Evolutionary conservation across 1,140 invertebrate genomes (phyloP), one percentile per base, ranked within the genome.

Genomic region (Bombus polaris): DNA sequence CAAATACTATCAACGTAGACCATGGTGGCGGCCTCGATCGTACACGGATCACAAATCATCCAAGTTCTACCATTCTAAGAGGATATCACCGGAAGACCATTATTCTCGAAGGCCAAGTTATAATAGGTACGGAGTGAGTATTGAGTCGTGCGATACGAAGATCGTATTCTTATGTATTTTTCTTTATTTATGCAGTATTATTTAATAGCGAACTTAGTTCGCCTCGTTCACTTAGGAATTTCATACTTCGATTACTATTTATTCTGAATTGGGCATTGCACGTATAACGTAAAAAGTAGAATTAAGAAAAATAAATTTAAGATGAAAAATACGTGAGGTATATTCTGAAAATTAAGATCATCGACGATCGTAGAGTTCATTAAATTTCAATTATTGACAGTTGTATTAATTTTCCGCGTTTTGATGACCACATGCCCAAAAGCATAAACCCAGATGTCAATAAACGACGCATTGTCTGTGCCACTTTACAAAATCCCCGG

Each of bases 1-100:
- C 62, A 91, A 90, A 80, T 72, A 81, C 68, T 85, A 92, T 81
- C 78, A 81, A 81, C 86, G 57, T 6, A 90, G 85, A 53, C 77
- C 91, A 72, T 81, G 73, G 75, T 76, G 71, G 28, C 79, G 83
- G 32, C 75, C 84, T 37, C 83, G 87, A 81, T 91, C 88, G 87
- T 79, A 89, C 75, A 15, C 86, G 32, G 44, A 68, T 74, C 62
- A 85, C 13, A 86, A 85, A 80, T 72, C 78, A 53, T 80, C 74
- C 10, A 92, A 88, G 59, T 74, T 68, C 66, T 79, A 87, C 59
- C 79, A 70, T 74, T 6, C 75, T 3, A 87, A 81, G 53, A 88
- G 75, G 66, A 78, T 59, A 62, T 79, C 75, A 35, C 22, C 78
- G 22, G 72, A 80, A 32, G 85, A 86, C 44, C 73, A 87, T 90